A percentile compares a stretch with the other conserved stretches of the same genome.
Evolutionary conservation across 2,888 invertebrate species (phyloP).

Genomic region (Rotaria socialis): DNA sequence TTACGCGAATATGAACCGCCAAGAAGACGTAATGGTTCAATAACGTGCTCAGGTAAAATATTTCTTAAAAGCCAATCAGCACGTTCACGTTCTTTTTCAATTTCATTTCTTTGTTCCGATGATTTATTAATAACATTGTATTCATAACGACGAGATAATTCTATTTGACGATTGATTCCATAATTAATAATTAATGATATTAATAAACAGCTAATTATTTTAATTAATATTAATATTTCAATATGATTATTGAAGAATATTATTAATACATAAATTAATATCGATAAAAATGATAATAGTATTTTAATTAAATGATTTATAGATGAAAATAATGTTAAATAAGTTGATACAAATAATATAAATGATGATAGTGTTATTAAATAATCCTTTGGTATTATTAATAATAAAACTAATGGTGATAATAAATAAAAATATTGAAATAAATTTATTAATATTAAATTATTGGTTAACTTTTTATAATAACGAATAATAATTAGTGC

Average conservation of each 20-base stretch:
- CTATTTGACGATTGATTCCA: conserved; percentile 11
- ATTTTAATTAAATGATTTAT: conserved; percentile 12
- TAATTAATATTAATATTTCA: neutral
- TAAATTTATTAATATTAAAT: neutral
- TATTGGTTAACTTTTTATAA: neutral
- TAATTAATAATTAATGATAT: neutral
- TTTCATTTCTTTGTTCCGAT: conserved; percentile 61
- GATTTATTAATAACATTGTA: conserved; percentile 2
- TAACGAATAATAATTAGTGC: neutral
- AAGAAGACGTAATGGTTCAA: neutral
- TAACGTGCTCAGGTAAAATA: conserved; percentile 87
- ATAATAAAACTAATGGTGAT: neutral
- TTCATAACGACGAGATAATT: conserved; percentile 5
- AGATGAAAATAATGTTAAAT: neutral
- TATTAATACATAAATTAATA: neutral
- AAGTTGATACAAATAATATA: neutral
- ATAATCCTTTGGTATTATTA: neutral
- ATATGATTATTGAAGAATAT: neutral
- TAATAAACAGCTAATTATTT: neutral
- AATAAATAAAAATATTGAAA: neutral
- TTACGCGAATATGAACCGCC: conserved; percentile 74
- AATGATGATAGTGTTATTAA: neutral
- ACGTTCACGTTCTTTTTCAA: conserved; percentile 86
- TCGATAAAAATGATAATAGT: neutral
- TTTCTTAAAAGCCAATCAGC: conserved; percentile 93